Base-by-base conservation (phyloP, 23 tunicate species). In the Phallusia fumigata region DNA sequence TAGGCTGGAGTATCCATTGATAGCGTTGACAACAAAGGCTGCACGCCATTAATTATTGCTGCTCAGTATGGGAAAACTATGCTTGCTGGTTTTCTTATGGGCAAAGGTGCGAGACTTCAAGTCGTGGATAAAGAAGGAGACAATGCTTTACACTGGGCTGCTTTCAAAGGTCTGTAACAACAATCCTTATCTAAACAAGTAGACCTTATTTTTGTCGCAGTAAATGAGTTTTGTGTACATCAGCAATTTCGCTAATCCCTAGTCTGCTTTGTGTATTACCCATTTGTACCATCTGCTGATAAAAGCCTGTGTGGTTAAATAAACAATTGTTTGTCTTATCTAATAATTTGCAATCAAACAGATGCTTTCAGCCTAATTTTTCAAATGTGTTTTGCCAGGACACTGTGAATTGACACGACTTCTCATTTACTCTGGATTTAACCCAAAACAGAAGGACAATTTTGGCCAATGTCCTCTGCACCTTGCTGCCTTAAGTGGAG, bases 81-180 rank as follows among this genome's bases (percentile, higher is more conserved):
- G 87, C 89, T 97, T 5, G 96, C 97, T 65, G 99, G 90, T 1
- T 97, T 92, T 88, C 64, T 97, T 18, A 93, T 97, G 88, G 99
- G 99, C 16, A 90, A 93, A 86, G 97, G 97, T 26, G 99, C 99
- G 0, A 79, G 97, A 33, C 72, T 86, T 36, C 95, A 88, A 64
- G 44, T 88, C 1, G 90, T 87, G n/a, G 99, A 97, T 73, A 93
- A 93, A 83, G 99, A 97, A 86, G 99, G 99, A 44, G 99, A 97
- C 78, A 92, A 97, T 84, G 99, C 99, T 0, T 78, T 97, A 0
- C 96, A 91, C 36, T 97, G 99, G 99, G 99, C 97, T 35, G 97
- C 99, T 18, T 97, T 97, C 76, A 97, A 97, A 89, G 98, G 97
- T 92, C 34, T 58, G 47, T 40, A 40, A 40, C 10, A 40, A 40